Evolutionary conservation across 2,797 vertebrate genomes (phyloP).

Genomic region (Myotis findleyi): DNA sequence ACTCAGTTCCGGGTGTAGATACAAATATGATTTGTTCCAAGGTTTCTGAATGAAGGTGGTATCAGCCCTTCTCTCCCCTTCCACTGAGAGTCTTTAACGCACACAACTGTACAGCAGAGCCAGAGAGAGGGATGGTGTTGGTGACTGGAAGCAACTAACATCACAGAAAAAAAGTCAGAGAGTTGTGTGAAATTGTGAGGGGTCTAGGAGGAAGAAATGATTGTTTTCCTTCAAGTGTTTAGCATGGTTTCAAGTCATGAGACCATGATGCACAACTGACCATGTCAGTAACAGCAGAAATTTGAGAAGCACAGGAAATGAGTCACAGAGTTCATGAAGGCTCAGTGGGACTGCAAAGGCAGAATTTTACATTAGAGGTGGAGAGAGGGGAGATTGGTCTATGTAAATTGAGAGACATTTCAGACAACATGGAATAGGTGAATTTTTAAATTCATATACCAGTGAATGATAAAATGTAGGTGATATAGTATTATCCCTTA

Average conservation of each 20-base stretch:
- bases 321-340: background rate
- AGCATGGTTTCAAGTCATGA: background rate
- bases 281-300: background rate
- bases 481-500: background rate
- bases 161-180: background rate
- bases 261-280: background rate
- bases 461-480: background rate
- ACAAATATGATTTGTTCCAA: background rate
- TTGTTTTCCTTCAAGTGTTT: background rate
- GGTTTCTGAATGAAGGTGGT: accelerated
- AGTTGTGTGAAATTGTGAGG: accelerated
- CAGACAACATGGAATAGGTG: background rate
- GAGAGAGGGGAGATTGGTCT: background rate
- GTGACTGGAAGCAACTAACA: background rate
- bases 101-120: background rate
- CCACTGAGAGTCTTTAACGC: background rate
- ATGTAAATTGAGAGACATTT: background rate
- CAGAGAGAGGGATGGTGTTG: background rate
- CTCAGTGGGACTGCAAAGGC: background rate
- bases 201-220: background rate
- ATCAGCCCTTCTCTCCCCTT: background rate
- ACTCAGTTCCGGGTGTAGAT: no score
- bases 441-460: background rate
- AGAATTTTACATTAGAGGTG: background rate
- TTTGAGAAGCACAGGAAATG: background rate